Evolutionary conservation across 2,113 vertebrate species (phyloP).

Genomic region (Callionymus lyra): DNA sequence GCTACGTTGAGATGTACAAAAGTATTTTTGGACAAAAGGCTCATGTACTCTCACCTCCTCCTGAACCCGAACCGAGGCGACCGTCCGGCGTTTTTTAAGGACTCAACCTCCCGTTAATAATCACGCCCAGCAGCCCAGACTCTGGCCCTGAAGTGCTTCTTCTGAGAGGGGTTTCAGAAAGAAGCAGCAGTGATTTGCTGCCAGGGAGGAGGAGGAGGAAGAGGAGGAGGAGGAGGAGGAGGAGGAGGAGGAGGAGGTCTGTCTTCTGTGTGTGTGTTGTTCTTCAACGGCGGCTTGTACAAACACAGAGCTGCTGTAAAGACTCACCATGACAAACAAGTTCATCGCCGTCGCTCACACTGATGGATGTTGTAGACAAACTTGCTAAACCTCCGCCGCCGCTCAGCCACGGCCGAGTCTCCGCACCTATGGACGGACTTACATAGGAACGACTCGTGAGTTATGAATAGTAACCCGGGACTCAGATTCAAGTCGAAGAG

Average conservation of each 20-base stretch:
- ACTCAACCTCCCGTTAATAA: no score
- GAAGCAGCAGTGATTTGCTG: slow-evolving; percentile 4
- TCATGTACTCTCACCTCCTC: no score
- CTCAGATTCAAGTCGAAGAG: no score
- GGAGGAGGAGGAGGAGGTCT: background rate
- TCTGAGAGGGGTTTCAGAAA: no score
- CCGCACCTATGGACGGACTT: slow-evolving; percentile 1
- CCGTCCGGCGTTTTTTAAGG: no score
- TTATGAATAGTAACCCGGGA: no score
- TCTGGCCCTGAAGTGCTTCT: no score
- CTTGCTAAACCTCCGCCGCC: slow-evolving; percentile 3
- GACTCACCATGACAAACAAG: slow-evolving; percentile 39
- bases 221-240: background rate
- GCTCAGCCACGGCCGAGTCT: background rate
- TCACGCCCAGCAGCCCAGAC: no score
- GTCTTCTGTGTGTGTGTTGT: slow-evolving; percentile 18
- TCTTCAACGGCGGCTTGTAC: slow-evolving; percentile 36
- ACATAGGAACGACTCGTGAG: no score
- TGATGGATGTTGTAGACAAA: slow-evolving; percentile 29
- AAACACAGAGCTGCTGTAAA: slow-evolving; percentile 41
- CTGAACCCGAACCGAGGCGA: no score
- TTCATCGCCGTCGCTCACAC: slow-evolving; percentile 26
- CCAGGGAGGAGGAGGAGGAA: slow-evolving; percentile 1
- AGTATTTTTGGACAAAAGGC: no score
- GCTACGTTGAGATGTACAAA: no score